phyloP scores from a whole-genome alignment of 2,113 vertebrate genomes.

The Periophthalmus modestus region DNA sequence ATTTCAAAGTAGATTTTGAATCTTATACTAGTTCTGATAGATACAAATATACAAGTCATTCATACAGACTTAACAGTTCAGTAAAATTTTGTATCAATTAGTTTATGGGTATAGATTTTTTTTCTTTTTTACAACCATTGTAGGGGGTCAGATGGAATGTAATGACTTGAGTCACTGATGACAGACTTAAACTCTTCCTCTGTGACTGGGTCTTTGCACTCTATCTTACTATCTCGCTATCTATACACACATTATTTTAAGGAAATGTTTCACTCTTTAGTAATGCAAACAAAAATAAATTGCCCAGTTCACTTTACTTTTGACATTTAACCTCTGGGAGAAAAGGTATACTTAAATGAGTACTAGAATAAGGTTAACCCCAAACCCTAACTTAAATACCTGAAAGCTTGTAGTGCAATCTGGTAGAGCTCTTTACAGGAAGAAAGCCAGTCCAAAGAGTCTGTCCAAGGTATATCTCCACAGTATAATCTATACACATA shows the following conservation, averaged over 20 bases:
- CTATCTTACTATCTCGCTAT: background rate
- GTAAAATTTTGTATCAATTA: background rate
- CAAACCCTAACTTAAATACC: constrained; percentile 75
- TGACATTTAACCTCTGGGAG: background rate
- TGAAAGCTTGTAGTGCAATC: constrained; percentile 90
- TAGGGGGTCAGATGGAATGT: too few relatives aligned
- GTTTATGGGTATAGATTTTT: too few relatives aligned
- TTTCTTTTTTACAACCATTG: too few relatives aligned
- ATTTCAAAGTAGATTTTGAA: too few relatives aligned
- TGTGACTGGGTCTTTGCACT: background rate
- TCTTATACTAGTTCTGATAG: background rate
- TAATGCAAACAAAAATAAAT: background rate
- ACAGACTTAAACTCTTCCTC: too few relatives aligned
- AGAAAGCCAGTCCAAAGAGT: constrained; percentile 89
- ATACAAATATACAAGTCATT: too few relatives aligned
- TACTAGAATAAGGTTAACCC: background rate
- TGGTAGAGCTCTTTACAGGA: constrained; percentile 90
- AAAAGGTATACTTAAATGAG: background rate
- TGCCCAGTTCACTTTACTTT: background rate
- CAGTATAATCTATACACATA: constrained; percentile 89
- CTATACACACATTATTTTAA: too few relatives aligned
- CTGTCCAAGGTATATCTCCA: constrained; percentile 88
- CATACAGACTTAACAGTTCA: background rate
- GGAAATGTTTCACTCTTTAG: too few relatives aligned
- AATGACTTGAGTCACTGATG: background rate